These are phyloP conservation scores for Nymphalis c-album DNA, from an alignment of 2,888 invertebrate species.

Conservation along the genomic window DNA sequence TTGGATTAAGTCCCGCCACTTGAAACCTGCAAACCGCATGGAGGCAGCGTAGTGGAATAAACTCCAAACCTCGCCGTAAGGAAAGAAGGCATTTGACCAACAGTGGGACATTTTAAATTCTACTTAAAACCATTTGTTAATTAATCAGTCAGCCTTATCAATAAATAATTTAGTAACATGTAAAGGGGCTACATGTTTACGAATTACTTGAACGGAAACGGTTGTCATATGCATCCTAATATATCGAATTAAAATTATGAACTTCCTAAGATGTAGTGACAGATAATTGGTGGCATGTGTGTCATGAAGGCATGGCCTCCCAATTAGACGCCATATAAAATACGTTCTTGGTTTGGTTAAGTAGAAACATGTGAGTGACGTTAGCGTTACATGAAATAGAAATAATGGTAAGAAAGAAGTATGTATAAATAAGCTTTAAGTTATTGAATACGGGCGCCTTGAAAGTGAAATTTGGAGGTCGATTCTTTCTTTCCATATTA, in stretches of 20 bases:
- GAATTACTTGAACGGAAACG: not conserved
- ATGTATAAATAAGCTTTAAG: no score
- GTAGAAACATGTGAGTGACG: conserved; percentile 38
- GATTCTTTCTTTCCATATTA: no score
- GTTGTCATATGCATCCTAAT: conserved; percentile 7
- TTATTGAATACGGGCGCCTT: not conserved
- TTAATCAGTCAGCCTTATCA: not conserved
- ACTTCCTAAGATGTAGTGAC: conserved; percentile 28
- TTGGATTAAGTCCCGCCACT: no score
- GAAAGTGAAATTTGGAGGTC: no score
- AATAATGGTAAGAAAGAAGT: not conserved
- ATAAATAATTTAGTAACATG: not conserved
- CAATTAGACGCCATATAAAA: conserved; percentile 34
- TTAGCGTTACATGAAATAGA: conserved; percentile 13
- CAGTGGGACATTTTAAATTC: no score
- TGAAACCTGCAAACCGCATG: no score
- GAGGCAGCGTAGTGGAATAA: no score
- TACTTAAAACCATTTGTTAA: not conserved
- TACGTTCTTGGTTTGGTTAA: conserved; percentile 33
- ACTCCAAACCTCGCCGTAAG: no score
- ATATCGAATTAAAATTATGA: conserved; percentile 26
- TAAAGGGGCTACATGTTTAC: not conserved
- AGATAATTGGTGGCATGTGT: conserved; percentile 40
- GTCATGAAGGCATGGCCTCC: conserved; percentile 29
- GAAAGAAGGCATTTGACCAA: no score